Evolutionary conservation across 2,888 invertebrate genomes (phyloP).

Genomic region (Eupithecia inturbata): DNA sequence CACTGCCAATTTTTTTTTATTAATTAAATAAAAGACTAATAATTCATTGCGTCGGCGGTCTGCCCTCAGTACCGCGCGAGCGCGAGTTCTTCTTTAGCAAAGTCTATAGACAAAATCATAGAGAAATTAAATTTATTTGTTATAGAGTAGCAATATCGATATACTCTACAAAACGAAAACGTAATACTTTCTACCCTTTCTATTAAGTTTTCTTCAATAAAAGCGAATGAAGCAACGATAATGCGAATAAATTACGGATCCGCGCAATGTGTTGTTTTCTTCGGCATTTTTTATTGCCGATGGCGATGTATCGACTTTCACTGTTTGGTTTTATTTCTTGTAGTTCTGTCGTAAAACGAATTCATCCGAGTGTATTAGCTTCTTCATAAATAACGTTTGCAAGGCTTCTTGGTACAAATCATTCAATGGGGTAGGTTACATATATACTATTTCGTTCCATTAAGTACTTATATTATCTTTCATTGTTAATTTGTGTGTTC

Average conservation of each 20-base stretch:
- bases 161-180: slow-evolving; percentile 24
- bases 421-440: too few relatives aligned
- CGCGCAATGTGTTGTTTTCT: slow-evolving; percentile 46
- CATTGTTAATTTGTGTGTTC: too few relatives aligned
- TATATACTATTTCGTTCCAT: too few relatives aligned
- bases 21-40: too few relatives aligned
- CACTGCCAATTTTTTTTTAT: too few relatives aligned
- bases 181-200: slow-evolving; percentile 45
- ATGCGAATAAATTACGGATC: slow-evolving; percentile 60
- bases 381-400: slow-evolving; percentile 16
- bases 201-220: slow-evolving; percentile 67
- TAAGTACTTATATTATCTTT: too few relatives aligned
- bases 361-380: slow-evolving; percentile 34
- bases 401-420: not conserved
- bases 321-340: slow-evolving; percentile 39
- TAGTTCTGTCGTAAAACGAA: slow-evolving; percentile 36
- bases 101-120: too few relatives aligned
- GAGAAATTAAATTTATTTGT: too few relatives aligned
- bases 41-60: too few relatives aligned
- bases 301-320: slow-evolving; percentile 49
- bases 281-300: slow-evolving; percentile 56
- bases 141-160: not conserved
- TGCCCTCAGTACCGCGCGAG: too few relatives aligned
- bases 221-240: slow-evolving; percentile 75
- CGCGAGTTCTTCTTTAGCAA: too few relatives aligned